Evolutionary conservation across 2,888 invertebrate species (phyloP), one percentile per base, ranked within the genome.

Genomic region (Pimpla rufipes): DNA sequence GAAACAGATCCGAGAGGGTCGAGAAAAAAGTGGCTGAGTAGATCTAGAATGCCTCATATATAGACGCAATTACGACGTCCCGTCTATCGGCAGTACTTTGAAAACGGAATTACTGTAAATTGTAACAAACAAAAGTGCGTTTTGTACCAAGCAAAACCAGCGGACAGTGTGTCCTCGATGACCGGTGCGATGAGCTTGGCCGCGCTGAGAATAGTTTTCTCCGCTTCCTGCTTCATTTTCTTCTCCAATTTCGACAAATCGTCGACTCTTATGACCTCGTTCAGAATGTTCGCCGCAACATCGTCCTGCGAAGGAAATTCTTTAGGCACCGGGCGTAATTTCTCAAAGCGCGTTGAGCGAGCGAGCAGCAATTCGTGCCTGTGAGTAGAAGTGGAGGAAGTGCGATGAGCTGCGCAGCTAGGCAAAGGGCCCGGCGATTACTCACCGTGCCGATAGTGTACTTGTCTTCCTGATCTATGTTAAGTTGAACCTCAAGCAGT

Each of bases 131-230:
- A 18, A 42, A 42, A 42, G 7, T n/a, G n/a, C n/a, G 13, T 35
- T 29, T 76, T 80, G 87, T 88, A 93, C 93, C 93, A 93, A 37
- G 92, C 92, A 81, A 92, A 92, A 66, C 97, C 96, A 87, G 95
- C 94, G 85, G 95, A 95, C 87, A 96, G 95, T 76, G 94, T 95
- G 76, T 96, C 95, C 88, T 97, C 97, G 85, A 98, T 97, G 16
- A 96, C 95, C 2, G 97, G 97, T 0, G 98, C 97, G 88, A 98
- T 98, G n/a, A 98, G 94, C 93, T 98, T 97, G 8, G 98, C 97
- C 18, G 97, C 97, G 86, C 96, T 97, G 71, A 98, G 95, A 88
- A 98, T 97, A 85, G 96, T 96, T 89, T 96, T 95, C 90, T 98
- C 98, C 0, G 97, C 97, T 88, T 96, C 96, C 83, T 95, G 94